phyloP scores from a whole-genome alignment of 2,888 invertebrate species.

The Drosophila tanythrix region DNA sequence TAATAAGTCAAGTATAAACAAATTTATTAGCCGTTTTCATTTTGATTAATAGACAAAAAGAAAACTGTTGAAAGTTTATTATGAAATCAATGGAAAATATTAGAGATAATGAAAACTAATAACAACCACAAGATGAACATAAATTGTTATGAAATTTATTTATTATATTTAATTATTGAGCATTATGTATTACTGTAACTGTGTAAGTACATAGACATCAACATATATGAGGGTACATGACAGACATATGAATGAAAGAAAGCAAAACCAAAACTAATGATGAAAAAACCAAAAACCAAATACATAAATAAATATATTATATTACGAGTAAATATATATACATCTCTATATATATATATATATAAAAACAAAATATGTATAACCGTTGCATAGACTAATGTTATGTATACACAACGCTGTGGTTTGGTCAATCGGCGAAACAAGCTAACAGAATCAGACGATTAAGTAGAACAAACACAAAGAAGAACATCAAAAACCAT shows the following conservation, averaged over 20 bases:
- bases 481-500: conserved; percentile 44
- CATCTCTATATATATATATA: conserved; percentile 17
- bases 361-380: conserved; percentile 61
- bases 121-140: conserved; percentile 50
- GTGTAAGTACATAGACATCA: conserved; percentile 69
- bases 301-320: conserved; percentile 52
- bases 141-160: conserved; percentile 83
- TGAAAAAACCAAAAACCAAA: conserved; percentile 23
- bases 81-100: conserved; percentile 62
- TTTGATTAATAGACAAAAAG: conserved; percentile 18
- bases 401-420: conserved; percentile 66
- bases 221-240: conserved; percentile 45
- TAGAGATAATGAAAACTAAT: conserved; percentile 43
- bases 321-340: conserved; percentile 43
- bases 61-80: conserved; percentile 59
- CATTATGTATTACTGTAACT: conserved; percentile 62
- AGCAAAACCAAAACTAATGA: conserved; percentile 30
- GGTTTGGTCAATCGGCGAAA: conserved; percentile 39
- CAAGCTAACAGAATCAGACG: conserved; percentile 49
- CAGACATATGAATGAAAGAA: conserved; percentile 48
- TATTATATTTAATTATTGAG: conserved; percentile 69
- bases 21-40: conserved; percentile 12
- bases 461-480: conserved; percentile 60
- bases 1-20: conserved; percentile 32
- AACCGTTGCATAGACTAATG: conserved; percentile 72